Evolutionary conservation across 2,113 vertebrate species (phyloP).

Genomic region (Bothrops jararaca): DNA sequence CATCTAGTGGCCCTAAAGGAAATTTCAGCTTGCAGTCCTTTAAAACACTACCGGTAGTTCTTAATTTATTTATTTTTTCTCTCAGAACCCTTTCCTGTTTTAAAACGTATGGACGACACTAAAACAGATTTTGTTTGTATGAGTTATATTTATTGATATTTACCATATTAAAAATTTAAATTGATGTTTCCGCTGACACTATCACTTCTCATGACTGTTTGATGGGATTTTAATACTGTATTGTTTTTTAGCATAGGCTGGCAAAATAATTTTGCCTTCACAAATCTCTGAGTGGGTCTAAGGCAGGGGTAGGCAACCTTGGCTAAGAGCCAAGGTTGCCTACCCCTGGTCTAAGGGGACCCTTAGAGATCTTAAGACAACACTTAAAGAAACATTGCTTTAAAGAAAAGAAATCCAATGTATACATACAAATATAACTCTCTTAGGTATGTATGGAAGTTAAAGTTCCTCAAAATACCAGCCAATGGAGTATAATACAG

Average conservation of each 20-base stretch:
- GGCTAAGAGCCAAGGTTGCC: no score
- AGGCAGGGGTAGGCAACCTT: no score
- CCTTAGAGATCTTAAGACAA: neutral
- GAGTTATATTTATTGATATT: neutral
- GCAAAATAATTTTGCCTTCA: neutral
- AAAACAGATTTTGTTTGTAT: neutral
- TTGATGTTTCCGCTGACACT: neutral
- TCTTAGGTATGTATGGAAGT: neutral
- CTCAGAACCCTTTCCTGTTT: neutral
- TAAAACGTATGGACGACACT: neutral
- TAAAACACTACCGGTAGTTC: neutral
- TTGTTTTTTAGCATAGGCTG: neutral
- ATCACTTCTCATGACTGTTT: neutral
- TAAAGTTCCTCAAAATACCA: neutral
- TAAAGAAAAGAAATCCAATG: neutral
- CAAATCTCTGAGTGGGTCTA: neutral
- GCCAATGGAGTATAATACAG: neutral
- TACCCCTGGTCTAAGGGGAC: neutral
- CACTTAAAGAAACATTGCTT: neutral
- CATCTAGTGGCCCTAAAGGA: conserved; percentile 58
- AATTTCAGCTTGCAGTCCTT: conserved; percentile 1
- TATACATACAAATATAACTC: neutral
- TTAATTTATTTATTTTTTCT: neutral
- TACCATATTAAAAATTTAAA: neutral
- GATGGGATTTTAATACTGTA: neutral